phyloP scores from a whole-genome alignment of 2,797 vertebrate species.

The Lindbergichthys nudifrons region DNA sequence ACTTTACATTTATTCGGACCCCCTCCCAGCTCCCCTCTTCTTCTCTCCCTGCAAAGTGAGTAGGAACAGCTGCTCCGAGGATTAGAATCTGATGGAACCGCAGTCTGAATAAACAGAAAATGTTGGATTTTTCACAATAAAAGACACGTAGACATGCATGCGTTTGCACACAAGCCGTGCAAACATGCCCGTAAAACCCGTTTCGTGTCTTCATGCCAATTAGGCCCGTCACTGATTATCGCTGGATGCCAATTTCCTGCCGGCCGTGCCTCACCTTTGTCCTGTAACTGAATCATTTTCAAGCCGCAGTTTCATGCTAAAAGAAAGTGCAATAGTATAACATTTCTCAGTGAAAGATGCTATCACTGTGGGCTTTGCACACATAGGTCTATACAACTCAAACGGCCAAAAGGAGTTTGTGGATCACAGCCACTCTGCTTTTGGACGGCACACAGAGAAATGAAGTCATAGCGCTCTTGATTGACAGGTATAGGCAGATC shows the following conservation, averaged over 20 bases:
- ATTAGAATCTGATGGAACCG: constrained; percentile 80
- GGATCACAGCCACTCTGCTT: constrained; percentile 21
- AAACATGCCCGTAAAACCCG: constrained; percentile 26
- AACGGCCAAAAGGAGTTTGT: too few relatives aligned
- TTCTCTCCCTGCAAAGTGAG: constrained; percentile 78
- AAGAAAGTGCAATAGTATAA: constrained; percentile 26
- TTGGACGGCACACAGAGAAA: constrained; percentile 46
- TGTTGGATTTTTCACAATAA: constrained; percentile 70
- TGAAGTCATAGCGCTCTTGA: constrained; percentile 60
- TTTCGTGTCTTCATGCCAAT: constrained; percentile 51
- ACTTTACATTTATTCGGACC: constrained; percentile 42
- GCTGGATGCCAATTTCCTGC: constrained; percentile 45
- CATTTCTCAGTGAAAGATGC: constrained; percentile 51
- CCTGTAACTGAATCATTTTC: constrained; percentile 11
- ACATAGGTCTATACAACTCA: neutral
- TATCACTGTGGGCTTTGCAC: constrained; percentile 32
- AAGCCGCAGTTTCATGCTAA: constrained; percentile 22
- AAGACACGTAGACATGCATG: constrained; percentile 39
- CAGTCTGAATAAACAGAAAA: constrained; percentile 79
- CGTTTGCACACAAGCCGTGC: constrained; percentile 2
- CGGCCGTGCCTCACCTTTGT: constrained; percentile 17
- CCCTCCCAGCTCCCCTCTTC: neutral
- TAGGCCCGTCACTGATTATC: constrained; percentile 50
- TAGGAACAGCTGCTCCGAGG: constrained; percentile 82
- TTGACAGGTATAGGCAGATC: constrained; percentile 50